Conservation (phyloP, 2,797 vertebrate genomes). For the Lepilemur septentrionalis region DNA sequence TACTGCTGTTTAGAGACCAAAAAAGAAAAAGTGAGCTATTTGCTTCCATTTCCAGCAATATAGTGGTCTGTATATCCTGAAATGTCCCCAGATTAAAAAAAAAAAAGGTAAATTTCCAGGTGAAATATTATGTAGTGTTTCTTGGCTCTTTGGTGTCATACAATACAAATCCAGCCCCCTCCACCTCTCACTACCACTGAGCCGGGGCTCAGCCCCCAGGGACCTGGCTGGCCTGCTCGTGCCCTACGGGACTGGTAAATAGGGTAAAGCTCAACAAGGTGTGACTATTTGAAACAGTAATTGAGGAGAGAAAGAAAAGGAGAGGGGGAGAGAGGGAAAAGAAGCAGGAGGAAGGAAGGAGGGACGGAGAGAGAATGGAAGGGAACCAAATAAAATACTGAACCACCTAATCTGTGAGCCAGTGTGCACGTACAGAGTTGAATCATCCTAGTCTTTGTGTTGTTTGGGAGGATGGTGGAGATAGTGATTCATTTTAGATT, state of each 20-base stretch:
- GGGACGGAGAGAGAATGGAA: no score
- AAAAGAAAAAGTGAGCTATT: neutral
- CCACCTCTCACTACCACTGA: neutral
- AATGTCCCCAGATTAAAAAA: neutral
- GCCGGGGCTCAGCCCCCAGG: neutral
- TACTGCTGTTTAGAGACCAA: neutral
- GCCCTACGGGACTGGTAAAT: neutral
- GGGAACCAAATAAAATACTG: no score
- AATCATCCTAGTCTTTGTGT: neutral
- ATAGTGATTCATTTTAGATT: neutral
- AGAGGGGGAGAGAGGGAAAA: accelerated
- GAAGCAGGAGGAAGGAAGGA: neutral
- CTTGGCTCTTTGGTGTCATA: neutral
- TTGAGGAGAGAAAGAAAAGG: neutral
- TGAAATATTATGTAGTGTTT: neutral
- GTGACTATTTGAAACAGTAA: neutral
- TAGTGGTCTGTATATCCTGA: neutral
- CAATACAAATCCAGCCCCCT: neutral
- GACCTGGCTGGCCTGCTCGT: neutral
- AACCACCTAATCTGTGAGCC: neutral
- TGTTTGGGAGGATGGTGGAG: neutral
- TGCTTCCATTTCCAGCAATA: neutral
- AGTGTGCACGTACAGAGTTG: accelerated
- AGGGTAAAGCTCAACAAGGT: neutral
- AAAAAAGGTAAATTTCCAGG: neutral